phyloP scores from a whole-genome alignment of 2,113 vertebrate species.

The Myiozetetes cayanensis region DNA sequence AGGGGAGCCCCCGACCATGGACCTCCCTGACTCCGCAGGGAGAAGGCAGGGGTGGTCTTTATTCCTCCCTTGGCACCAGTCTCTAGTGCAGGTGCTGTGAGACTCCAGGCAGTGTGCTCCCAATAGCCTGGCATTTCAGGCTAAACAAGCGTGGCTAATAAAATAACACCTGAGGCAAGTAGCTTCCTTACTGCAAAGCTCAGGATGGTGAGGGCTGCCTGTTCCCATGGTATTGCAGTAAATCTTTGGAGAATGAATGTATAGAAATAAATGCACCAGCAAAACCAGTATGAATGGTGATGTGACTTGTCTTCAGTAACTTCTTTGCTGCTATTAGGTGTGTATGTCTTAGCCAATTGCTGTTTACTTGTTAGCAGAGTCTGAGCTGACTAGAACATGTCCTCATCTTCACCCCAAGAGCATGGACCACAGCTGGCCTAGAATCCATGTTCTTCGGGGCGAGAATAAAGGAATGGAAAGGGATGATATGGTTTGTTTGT shows the following conservation, averaged over 20 bases:
- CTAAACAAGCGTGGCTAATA: background rate
- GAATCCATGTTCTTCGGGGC: background rate
- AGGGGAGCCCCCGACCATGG: background rate
- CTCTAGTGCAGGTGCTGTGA: background rate
- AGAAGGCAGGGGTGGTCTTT: background rate
- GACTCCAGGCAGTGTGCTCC: background rate
- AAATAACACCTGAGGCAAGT: background rate
- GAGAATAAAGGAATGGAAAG: slow-evolving; percentile 12
- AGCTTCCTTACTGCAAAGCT: background rate
- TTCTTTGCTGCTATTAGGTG: slow-evolving; percentile 34
- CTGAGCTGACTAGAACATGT: background rate
- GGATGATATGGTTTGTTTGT: background rate
- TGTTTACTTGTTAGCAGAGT: background rate
- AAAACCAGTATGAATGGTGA: background rate
- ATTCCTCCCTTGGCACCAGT: background rate
- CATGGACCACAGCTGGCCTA: background rate
- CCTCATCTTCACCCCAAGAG: background rate
- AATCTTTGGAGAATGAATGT: slow-evolving; percentile 25
- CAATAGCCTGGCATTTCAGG: background rate
- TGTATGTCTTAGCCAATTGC: background rate
- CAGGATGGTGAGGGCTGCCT: background rate
- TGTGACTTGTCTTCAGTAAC: background rate
- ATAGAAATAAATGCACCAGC: slow-evolving; percentile 53
- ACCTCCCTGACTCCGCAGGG: background rate
- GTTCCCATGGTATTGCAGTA: background rate